phyloP scores from a whole-genome alignment of 2,888 invertebrate species.

The Brassicogethes aeneus region DNA sequence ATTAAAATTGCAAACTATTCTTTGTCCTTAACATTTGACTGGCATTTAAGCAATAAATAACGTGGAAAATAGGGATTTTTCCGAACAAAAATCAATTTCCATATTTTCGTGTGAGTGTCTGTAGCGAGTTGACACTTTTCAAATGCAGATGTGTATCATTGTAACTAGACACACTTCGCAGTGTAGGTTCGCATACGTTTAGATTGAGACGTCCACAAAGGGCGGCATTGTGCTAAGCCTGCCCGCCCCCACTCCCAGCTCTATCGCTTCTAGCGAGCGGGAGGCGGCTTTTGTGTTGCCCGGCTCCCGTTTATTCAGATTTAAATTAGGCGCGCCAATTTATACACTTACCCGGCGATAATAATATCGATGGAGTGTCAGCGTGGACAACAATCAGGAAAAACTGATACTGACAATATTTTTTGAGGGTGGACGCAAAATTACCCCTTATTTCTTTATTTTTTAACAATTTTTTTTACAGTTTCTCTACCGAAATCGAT shows the following conservation, averaged over 20 bases:
- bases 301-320: conserved; percentile 17
- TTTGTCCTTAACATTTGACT: no score
- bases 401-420: no score
- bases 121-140: conserved; percentile 35
- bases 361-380: no score
- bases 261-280: conserved; percentile 8
- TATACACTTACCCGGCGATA: neutral
- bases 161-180: conserved; percentile 31
- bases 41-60: no score
- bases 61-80: no score
- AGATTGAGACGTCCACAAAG: conserved; percentile 28
- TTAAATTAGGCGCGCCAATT: conserved; percentile 20
- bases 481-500: no score
- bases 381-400: no score
- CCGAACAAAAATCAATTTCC: conserved; percentile 32
- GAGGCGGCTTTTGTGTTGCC: neutral
- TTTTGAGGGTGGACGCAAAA: no score
- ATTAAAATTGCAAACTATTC: no score
- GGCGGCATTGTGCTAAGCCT: conserved; percentile 19
- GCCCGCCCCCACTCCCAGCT: conserved; percentile 14
- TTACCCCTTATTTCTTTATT: no score
- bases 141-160: conserved; percentile 37
- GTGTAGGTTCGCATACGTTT: conserved; percentile 2
- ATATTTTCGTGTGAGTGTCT: conserved; percentile 36
- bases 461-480: no score